phyloP scores from a whole-genome alignment of 2,113 vertebrate species.

The Piprites chloris region DNA sequence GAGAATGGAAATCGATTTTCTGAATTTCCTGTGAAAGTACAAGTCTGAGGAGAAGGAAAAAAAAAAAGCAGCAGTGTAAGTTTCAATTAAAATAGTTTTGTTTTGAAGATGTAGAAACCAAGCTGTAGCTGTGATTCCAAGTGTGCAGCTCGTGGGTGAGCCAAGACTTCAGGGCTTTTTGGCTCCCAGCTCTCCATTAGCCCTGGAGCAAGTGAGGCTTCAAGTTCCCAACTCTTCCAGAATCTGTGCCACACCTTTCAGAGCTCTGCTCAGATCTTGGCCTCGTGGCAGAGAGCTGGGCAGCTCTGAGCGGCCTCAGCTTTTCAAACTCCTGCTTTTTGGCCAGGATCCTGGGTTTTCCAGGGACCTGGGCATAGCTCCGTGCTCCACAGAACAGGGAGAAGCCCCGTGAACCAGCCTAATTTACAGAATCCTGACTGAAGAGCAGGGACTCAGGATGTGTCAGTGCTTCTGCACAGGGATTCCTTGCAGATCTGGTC shows the following conservation, averaged over 20 bases:
- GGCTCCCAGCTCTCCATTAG: background rate
- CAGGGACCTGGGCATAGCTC: background rate
- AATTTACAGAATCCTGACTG: background rate
- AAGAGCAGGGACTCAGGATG: background rate
- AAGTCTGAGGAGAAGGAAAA: background rate
- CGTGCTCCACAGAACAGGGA: background rate
- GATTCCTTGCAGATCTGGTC: background rate
- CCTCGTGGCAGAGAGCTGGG: background rate
- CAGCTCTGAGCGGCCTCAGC: background rate
- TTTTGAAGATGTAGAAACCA: background rate
- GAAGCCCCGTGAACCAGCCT: background rate
- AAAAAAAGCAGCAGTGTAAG: background rate
- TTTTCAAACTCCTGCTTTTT: slow-evolving; percentile 3
- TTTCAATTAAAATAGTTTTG: background rate
- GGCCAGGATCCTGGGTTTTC: slow-evolving; percentile 10
- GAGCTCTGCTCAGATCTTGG: background rate
- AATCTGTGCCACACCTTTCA: slow-evolving; percentile 27
- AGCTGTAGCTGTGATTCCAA: background rate
- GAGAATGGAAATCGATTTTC: background rate
- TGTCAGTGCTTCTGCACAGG: background rate
- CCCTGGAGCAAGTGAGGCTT: background rate
- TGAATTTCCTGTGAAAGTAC: background rate
- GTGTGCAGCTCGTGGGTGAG: background rate
- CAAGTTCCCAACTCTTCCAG: slow-evolving; percentile 13
- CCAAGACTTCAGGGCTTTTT: slow-evolving; percentile 2